Conservation (phyloP, 1,140 invertebrate genomes). For the Anagrus nilaparvatae region DNA sequence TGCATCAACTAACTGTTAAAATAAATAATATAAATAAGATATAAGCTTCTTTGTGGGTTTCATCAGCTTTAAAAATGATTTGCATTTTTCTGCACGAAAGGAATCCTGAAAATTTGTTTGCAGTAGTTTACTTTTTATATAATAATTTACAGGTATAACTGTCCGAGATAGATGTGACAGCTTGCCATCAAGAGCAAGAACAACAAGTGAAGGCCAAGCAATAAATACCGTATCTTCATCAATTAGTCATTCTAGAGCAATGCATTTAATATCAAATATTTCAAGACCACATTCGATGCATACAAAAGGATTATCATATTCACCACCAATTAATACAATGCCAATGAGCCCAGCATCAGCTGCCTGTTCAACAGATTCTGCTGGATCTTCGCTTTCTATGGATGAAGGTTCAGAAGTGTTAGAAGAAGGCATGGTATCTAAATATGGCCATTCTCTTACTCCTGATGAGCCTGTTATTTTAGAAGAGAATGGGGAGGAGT, state of each 20-base stretch:
- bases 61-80: neutral
- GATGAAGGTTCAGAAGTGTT: constrained; percentile 47
- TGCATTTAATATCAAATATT: constrained; percentile 23
- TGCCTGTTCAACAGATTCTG: constrained; percentile 57
- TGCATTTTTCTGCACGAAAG: constrained; percentile 16
- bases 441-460: constrained; percentile 48
- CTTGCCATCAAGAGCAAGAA: constrained; percentile 59
- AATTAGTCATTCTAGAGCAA: constrained; percentile 32
- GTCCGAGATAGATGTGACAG: constrained; percentile 67
- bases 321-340: constrained; percentile 52
- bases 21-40: neutral
- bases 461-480: constrained; percentile 56
- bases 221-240: constrained; percentile 19
- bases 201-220: constrained; percentile 46
- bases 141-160: constrained; percentile 31
- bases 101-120: too few species aligned
- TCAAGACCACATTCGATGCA: constrained; percentile 42
- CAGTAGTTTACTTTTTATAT: too few species aligned
- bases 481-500: constrained; percentile 51
- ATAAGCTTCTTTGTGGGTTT: neutral
- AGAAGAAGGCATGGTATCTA: constrained; percentile 28
- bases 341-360: constrained; percentile 49
- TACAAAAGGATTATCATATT: constrained; percentile 47
- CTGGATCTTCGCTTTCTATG: constrained; percentile 59
- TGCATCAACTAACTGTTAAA: neutral